Evolutionary conservation across 64 coral and sea anemone genomes (phyloP), one percentile per base, ranked within the genome.

Genomic region (Montipora efflorescens): DNA sequence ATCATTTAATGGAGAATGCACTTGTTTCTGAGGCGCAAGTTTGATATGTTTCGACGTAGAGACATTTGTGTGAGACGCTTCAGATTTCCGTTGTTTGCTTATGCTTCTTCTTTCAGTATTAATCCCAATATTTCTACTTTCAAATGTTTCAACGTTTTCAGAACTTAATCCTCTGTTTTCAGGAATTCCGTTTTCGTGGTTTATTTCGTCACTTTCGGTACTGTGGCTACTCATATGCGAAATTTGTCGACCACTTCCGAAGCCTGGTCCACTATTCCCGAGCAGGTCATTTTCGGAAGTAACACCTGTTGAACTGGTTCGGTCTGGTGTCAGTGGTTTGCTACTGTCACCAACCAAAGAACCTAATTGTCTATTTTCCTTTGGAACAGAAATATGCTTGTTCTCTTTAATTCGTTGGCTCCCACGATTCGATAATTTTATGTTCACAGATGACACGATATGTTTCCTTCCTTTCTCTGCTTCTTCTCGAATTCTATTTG

Each of bases 381-480:
- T 46, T 50, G 81, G 12, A 7, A 16, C 12, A 45, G 81, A 45
- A 3, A 15, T 48, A 15, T 47, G 59, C 67, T 68, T 19, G 43
- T 16, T 47, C 46, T 71, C 45, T 46, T 70, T 0, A 13, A 8
- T 22, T 18, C 50, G 48, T 12, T 19, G 62, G 45, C 44, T 50
- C 14, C 61, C 61, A 49, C 21, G 82, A 72, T 59, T 50, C 49
- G 82, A 71, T 20, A 86, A 44, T 45, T 72, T 47, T 86, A 86
- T 86, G 50, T 72, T 86, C 2, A 86, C 67, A 20, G 82, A 86
- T 13, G 82, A 86, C 14, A 86, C 82, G 5, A 72, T 64, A 48
- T 86, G 82, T 50, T 86, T 86, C 19, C 8, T 8, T 71, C 44
- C 4, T 16, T 49, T 70, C 8, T 72, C 16, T 16, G 7, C 62